A percentile compares a stretch with the other conserved stretches of the same genome.
Conservation (phyloP, 2,888 invertebrate species). For the Lordiphosa andalusiaca region DNA sequence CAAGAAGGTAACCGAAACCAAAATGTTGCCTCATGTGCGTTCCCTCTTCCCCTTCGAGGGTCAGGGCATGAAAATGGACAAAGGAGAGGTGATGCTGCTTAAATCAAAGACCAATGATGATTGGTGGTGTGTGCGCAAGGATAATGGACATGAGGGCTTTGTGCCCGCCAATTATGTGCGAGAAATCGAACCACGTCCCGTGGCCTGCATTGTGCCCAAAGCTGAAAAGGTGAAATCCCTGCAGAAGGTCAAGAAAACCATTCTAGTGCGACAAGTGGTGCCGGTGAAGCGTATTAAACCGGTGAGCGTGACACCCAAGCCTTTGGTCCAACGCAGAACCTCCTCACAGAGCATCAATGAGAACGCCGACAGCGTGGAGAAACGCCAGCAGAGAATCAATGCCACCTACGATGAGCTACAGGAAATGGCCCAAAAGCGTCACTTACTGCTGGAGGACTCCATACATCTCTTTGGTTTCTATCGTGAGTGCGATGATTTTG, state of each 20-base stretch:
- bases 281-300: constrained; percentile 86
- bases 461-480: constrained; percentile 96
- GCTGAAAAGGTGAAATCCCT: constrained; percentile 91
- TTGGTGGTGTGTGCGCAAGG: constrained; percentile 99
- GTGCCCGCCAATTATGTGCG: constrained; percentile 98
- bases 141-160: constrained; percentile 95
- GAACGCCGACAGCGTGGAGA: constrained; percentile 88
- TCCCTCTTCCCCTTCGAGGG: constrained; percentile 95
- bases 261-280: constrained; percentile 91
- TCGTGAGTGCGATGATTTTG: constrained; percentile 98
- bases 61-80: constrained; percentile 94
- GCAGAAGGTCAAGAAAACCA: constrained; percentile 94
- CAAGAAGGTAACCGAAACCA: constrained; percentile 91
- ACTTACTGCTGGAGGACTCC: constrained; percentile 93
- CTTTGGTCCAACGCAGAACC: constrained; percentile 79
- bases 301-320: constrained; percentile 76
- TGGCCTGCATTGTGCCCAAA: constrained; percentile 89
- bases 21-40: constrained; percentile 92
- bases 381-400: constrained; percentile 89
- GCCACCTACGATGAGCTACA: constrained; percentile 90
- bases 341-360: constrained; percentile 82
- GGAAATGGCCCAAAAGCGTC: constrained; percentile 89
- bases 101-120: constrained; percentile 97
- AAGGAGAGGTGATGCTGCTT: constrained; percentile 94
- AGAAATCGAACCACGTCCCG: constrained; percentile 93